These are phyloP conservation scores for Sminthurides bifidus DNA, from an alignment of 1,140 invertebrate species.

Conservation along the genomic window DNA sequence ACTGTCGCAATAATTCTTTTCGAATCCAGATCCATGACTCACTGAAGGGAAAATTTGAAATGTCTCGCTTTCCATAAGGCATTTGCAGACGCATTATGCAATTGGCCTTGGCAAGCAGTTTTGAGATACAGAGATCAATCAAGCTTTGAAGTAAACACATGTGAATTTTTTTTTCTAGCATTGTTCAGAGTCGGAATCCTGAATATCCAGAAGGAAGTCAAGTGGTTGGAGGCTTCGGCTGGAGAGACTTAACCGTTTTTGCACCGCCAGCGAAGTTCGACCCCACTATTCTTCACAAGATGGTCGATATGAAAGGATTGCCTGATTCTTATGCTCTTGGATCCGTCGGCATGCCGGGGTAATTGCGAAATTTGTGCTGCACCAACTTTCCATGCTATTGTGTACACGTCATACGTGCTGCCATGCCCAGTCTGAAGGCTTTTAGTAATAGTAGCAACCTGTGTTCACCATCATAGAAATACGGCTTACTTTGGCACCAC, in stretches of 20 bases:
- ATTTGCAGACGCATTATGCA: too few relatives aligned
- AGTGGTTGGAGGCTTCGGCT: conserved; percentile 37
- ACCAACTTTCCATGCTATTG: too few relatives aligned
- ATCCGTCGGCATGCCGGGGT: conserved; percentile 52
- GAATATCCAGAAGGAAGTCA: conserved; percentile 48
- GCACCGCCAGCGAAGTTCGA: conserved; percentile 5
- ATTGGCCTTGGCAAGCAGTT: too few relatives aligned
- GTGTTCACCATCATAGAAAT: conserved; percentile 3
- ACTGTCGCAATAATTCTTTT: too few relatives aligned
- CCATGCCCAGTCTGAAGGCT: not conserved
- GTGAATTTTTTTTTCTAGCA: conserved; percentile 22
- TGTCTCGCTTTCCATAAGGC: too few relatives aligned
- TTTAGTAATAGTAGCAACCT: not conserved
- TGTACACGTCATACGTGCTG: too few relatives aligned
- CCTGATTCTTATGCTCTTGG: conserved; percentile 44
- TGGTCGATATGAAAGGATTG: conserved; percentile 45
- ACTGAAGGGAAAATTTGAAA: too few relatives aligned
- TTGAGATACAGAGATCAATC: not conserved
- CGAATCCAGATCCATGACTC: too few relatives aligned
- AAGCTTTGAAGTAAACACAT: too few relatives aligned
- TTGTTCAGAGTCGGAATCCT: conserved; percentile 48
- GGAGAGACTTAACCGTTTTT: conserved; percentile 19
- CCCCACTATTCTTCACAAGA: conserved; percentile 5
- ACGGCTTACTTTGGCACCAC: conserved; percentile 60
- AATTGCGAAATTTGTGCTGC: too few relatives aligned